phyloP scores from a whole-genome alignment of 1,140 invertebrate species.

The Lamellibrachia luymesi region DNA sequence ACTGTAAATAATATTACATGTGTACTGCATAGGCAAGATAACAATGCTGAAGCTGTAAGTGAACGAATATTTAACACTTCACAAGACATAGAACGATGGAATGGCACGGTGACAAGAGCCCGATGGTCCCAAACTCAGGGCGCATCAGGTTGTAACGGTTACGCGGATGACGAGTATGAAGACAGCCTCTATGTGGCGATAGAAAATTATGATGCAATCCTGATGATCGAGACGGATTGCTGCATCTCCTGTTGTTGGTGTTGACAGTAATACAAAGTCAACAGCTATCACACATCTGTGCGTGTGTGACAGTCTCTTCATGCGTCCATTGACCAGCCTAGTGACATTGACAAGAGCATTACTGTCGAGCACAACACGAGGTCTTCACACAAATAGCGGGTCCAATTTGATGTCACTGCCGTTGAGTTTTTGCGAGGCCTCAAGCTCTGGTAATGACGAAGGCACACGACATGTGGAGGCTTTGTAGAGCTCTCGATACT shows the following conservation, averaged over 20 bases:
- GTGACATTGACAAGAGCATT: background rate
- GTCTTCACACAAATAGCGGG: background rate
- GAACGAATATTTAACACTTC: background rate
- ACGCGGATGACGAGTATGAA: background rate
- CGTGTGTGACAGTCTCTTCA: background rate
- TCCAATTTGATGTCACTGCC: background rate
- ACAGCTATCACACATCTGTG: background rate
- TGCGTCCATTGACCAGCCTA: background rate
- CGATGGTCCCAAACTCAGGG: background rate
- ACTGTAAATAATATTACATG: background rate
- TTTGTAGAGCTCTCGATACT: constrained; percentile 19
- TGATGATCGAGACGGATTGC: background rate
- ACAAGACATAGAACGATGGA: background rate
- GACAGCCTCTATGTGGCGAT: no score
- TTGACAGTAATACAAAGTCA: no score
- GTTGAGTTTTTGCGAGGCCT: background rate
- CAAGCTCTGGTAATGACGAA: background rate
- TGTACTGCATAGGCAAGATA: background rate
- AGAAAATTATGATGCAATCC: background rate
- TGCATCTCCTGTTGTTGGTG: no score
- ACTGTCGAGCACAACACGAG: background rate
- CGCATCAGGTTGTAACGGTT: background rate
- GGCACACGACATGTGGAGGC: background rate
- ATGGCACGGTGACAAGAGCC: background rate
- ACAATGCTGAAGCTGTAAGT: background rate